A percentile compares a stretch with the other conserved stretches of the same genome.
phyloP scores from a whole-genome alignment of 2,888 invertebrate genomes.

The Eupithecia pulchellata region DNA sequence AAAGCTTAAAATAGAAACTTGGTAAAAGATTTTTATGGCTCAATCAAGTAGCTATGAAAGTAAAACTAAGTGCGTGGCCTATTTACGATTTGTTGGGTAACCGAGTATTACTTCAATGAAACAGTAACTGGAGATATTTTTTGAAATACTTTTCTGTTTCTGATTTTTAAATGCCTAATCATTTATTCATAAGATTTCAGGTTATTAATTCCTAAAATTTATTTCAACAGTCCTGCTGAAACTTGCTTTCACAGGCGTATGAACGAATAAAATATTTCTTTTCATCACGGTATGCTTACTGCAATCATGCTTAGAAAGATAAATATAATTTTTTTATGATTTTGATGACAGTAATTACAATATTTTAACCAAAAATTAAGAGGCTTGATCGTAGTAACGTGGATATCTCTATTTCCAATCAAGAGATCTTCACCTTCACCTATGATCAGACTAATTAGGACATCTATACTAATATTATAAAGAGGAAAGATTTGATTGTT shows the following conservation, averaged over 20 bases:
- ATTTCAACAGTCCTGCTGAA: no score
- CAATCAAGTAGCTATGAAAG: slow-evolving; percentile 36
- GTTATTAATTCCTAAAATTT: no score
- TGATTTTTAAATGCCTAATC: no score
- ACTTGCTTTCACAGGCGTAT: no score
- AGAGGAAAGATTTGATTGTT: no score
- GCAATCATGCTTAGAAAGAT: no score
- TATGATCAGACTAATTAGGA: slow-evolving; percentile 67
- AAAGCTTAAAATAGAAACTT: slow-evolving; percentile 26
- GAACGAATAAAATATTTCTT: no score
- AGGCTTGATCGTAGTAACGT: not conserved
- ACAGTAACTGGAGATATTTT: not conserved
- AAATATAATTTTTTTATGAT: not conserved
- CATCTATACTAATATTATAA: no score
- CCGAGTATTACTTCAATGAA: slow-evolving; percentile 4
- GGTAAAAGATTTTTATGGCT: slow-evolving; percentile 32
- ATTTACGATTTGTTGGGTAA: slow-evolving; percentile 26
- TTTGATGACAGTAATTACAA: not conserved
- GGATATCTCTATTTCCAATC: slow-evolving; percentile 13
- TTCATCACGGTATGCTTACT: no score
- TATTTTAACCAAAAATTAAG: not conserved
- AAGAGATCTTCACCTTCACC: slow-evolving; percentile 51
- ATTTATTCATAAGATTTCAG: no score
- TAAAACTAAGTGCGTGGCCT: slow-evolving; percentile 29
- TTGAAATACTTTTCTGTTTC: not conserved